A percentile compares a stretch with the other conserved stretches of the same genome.
Conservation (phyloP, 2,888 invertebrate species). For the Caenorhabditis parvicauda region DNA sequence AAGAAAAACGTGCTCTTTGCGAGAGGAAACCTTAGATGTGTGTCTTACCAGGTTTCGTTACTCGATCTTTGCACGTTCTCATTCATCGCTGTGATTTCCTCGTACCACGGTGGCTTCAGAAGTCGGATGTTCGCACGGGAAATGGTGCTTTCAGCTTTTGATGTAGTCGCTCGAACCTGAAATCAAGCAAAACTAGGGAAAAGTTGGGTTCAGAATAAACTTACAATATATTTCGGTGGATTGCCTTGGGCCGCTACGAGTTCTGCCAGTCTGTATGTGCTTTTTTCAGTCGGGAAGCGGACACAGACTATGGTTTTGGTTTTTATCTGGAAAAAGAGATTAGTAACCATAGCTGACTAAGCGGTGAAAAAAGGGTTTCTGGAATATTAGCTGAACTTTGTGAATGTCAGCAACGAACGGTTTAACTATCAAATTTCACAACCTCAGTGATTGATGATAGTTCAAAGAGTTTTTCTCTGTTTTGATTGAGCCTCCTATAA, state of each 20-base stretch:
- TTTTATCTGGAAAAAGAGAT: constrained; percentile 13
- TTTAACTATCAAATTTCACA: no score
- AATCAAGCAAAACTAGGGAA: not conserved
- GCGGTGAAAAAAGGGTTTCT: constrained; percentile 2
- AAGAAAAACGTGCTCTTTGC: no score
- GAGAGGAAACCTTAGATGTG: no score
- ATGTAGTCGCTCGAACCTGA: constrained; percentile 17
- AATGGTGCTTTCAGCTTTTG: constrained; percentile 68
- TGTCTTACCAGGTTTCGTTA: no score
- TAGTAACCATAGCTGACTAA: not conserved
- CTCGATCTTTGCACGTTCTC: not conserved
- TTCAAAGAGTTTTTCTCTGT: no score
- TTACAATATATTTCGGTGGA: constrained; percentile 28
- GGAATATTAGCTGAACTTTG: constrained; percentile 1
- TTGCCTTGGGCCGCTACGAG: constrained; percentile 15
- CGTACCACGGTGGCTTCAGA: constrained; percentile 91
- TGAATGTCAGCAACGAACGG: not conserved
- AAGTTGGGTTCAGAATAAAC: not conserved
- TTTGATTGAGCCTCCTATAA: no score
- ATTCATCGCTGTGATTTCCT: constrained; percentile 71
- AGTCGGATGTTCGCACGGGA: constrained; percentile 86
- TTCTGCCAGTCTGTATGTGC: constrained; percentile 20
- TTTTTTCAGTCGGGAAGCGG: constrained; percentile 15
- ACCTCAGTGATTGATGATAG: no score
- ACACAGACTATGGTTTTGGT: constrained; percentile 27